Conservation (phyloP, 1,140 invertebrate species). For the Araneus ventricosus region DNA sequence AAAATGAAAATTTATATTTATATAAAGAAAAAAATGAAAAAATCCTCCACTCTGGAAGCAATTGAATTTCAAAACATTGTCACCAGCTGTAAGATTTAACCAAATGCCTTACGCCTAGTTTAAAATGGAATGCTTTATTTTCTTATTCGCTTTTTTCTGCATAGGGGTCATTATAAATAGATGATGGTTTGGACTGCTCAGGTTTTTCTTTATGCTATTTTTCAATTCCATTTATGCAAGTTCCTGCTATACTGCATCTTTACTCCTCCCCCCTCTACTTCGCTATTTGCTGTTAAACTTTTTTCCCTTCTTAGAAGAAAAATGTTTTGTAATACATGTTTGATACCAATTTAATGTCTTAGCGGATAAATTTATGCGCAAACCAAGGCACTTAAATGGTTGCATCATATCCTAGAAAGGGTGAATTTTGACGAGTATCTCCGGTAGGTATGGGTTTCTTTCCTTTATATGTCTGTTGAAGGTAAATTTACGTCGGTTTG, state of each 20-base stretch:
- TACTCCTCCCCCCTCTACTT: too few species aligned
- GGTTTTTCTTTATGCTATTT: too few species aligned
- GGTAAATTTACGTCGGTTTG: too few species aligned
- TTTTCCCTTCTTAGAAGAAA: not conserved
- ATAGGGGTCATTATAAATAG: slow-evolving; percentile 64
- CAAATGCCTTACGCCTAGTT: slow-evolving; percentile 45
- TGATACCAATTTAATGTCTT: slow-evolving; percentile 65
- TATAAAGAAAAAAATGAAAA: not conserved
- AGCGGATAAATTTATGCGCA: too few species aligned
- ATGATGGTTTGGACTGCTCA: slow-evolving; percentile 40
- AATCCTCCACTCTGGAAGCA: not conserved
- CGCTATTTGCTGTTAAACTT: not conserved
- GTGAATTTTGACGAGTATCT: too few species aligned
- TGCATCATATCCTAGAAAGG: too few species aligned
- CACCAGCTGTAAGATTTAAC: slow-evolving; percentile 54
- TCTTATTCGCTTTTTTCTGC: not conserved
- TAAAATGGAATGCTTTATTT: slow-evolving; percentile 39
- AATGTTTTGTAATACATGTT: slow-evolving; percentile 21
- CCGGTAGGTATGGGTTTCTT: too few species aligned
- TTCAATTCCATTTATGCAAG: too few species aligned
- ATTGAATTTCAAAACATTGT: slow-evolving; percentile 72
- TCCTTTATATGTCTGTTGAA: too few species aligned
- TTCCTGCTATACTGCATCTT: too few species aligned
- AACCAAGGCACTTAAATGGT: too few species aligned
- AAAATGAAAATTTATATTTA: slow-evolving; percentile 2